Conservation (phyloP, 2,113 vertebrate species). For the Bostrychus sinensis region DNA sequence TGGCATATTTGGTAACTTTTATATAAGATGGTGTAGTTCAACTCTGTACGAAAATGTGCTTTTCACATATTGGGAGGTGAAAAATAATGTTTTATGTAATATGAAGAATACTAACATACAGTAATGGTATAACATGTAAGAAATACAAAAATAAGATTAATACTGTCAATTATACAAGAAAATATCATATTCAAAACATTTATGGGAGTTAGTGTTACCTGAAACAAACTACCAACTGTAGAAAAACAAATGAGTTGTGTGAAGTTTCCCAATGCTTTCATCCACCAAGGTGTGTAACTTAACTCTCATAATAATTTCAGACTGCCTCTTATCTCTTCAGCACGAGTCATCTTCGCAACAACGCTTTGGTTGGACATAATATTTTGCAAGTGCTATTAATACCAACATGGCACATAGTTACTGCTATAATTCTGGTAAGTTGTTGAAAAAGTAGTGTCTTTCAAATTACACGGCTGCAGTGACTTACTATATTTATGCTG, state of each 20-base stretch:
- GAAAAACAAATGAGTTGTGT: slow-evolving; percentile 82
- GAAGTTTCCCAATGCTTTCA: slow-evolving; percentile 83
- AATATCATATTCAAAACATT: slow-evolving; percentile 89
- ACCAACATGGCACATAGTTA: slow-evolving; percentile 92
- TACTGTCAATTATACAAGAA: slow-evolving; percentile 99
- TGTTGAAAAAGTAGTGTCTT: slow-evolving; percentile 85
- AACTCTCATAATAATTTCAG: slow-evolving; percentile 64
- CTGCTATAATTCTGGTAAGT: slow-evolving; percentile 80
- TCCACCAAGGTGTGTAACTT: slow-evolving; percentile 77
- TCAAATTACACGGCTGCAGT: slow-evolving; percentile 84
- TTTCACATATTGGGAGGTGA: slow-evolving; percentile 82
- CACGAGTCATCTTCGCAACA: slow-evolving; percentile 85
- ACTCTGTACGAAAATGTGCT: slow-evolving; percentile 90
- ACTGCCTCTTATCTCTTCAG: slow-evolving; percentile 75
- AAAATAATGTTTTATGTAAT: slow-evolving; percentile 76
- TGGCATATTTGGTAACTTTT: slow-evolving; percentile 90
- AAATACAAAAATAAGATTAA: slow-evolving; percentile 99
- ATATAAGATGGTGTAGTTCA: slow-evolving; percentile 84
- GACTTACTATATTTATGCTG: slow-evolving; percentile 87
- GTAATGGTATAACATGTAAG: slow-evolving; percentile 97
- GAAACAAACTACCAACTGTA: slow-evolving; percentile 70
- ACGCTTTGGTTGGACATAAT: slow-evolving; percentile 92
- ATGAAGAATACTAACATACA: slow-evolving; percentile 91
- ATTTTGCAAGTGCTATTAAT: slow-evolving; percentile 87
- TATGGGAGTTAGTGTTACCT: slow-evolving; percentile 83